Base-by-base conservation (phyloP, 2,888 invertebrate species). In the Nemotelus pantherinus region DNA sequence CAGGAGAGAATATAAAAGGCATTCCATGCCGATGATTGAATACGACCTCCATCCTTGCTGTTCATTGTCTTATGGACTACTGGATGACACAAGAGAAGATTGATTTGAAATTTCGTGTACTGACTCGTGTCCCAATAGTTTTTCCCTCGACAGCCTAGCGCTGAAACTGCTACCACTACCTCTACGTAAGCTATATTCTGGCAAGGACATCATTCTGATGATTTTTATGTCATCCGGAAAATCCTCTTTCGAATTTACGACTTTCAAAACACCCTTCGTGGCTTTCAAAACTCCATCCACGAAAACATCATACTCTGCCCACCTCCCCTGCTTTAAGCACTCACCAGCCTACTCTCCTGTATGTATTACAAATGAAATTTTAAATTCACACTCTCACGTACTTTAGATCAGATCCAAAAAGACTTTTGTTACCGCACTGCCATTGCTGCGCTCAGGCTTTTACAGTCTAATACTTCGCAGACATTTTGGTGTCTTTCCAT, bases 321-420 rank as follows among this genome's bases (percentile, higher is more conserved):
- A 53, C 63, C 41, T 68, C 48, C 39, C 50, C 50, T 53, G 50
- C 44, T 53, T 25, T 2, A n/a, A 57, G 43, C 47, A 43, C 68
- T 50, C 6, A 47, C 43, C 2, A 48, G 48, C 41, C 47, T 25
- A 25, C 25, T 25, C 45, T 58, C 47, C 72, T 78, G 75, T 77
- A 77, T 78, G 77, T 75, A 79, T 80, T 80, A 76, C 78, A 80
- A 78, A 80, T 77, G 76, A 80, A 80, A 80, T 78, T 78, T 80
- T 77, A 80, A 77, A 77, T 80, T 80, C 78, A 77, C 80, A 77
- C 78, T 76, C 71, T 72, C 60, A 76, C 57, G 76, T 78, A 77
- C 78, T 80, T 77, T 71, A 78, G 64, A 63, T 58, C 65, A 67
- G 63, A 74, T 80, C 50, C 57, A 67, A 76, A 50, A 63, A 63